phyloP scores from a whole-genome alignment of 92 coral and sea anemone genomes.

The Micromussa lordhowensis region DNA sequence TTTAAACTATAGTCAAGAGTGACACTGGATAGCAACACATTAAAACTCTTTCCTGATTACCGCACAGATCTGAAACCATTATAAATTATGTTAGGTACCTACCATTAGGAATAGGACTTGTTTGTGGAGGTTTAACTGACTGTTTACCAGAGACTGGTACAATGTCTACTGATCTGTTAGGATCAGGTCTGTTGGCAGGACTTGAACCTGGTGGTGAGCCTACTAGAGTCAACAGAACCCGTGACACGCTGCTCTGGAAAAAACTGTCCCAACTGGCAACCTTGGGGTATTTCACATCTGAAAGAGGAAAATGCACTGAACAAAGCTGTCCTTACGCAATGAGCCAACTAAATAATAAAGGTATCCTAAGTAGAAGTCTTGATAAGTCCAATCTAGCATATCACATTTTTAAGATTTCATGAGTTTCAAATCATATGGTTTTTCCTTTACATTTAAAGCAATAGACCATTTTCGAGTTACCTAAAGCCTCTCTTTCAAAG shows the following conservation, averaged over 20 bases:
- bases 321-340: not conserved
- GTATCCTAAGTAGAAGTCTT: not conserved
- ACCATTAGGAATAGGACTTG: slow-evolving; percentile 30
- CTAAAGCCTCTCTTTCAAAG: too few species aligned
- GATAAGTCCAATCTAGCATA: not conserved
- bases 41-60: too few species aligned
- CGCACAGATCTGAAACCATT: too few species aligned
- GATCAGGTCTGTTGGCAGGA: slow-evolving; percentile 38
- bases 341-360: not conserved
- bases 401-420: too few species aligned
- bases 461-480: too few species aligned
- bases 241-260: slow-evolving; percentile 84
- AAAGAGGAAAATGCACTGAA: not conserved
- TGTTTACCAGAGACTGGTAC: slow-evolving; percentile 60
- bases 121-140: not conserved
- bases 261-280: slow-evolving; percentile 82
- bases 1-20: too few species aligned
- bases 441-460: too few species aligned
- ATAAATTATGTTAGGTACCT: not conserved
- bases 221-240: slow-evolving; percentile 73
- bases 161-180: slow-evolving; percentile 73
- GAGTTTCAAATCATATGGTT: too few species aligned
- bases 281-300: slow-evolving; percentile 83
- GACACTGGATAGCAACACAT: too few species aligned
- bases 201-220: slow-evolving; percentile 78